A percentile compares a stretch with the other conserved stretches of the same genome.
Evolutionary conservation across 2,113 vertebrate species (phyloP).

Genomic region (Scomber scombrus): DNA sequence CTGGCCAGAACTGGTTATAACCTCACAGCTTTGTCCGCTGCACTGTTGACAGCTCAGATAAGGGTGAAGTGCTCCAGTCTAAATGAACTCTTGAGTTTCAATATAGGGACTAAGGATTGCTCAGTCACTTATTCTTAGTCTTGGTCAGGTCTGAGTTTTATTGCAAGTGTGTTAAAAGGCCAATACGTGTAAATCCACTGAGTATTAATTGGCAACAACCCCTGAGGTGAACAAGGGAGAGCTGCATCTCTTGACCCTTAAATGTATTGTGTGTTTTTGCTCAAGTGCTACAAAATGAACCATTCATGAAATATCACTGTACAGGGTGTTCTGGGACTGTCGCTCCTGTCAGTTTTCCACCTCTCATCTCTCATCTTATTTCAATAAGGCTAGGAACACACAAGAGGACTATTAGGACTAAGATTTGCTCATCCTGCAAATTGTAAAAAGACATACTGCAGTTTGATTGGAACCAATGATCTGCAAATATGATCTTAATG

Average conservation of each 20-base stretch:
- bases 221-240: slow-evolving; percentile 47
- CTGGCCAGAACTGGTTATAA: background rate
- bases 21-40: slow-evolving; percentile 22
- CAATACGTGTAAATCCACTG: slow-evolving; percentile 66
- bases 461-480: slow-evolving; percentile 53
- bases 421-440: slow-evolving; percentile 46
- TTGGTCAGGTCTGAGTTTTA: slow-evolving; percentile 38
- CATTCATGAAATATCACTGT: slow-evolving; percentile 57
- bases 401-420: slow-evolving; percentile 23
- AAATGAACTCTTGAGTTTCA: slow-evolving; percentile 34
- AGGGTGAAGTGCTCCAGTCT: slow-evolving; percentile 18
- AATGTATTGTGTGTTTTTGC: slow-evolving; percentile 49
- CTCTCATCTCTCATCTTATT: slow-evolving; percentile 22
- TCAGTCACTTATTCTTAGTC: background rate
- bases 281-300: slow-evolving; percentile 68
- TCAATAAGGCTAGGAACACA: slow-evolving; percentile 10
- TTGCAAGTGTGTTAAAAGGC: slow-evolving; percentile 45
- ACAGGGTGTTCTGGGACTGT: slow-evolving; percentile 1
- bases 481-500: slow-evolving; percentile 58
- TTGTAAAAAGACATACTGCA: slow-evolving; percentile 27
- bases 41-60: slow-evolving; percentile 29
- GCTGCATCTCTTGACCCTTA: slow-evolving; percentile 57
- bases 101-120: background rate
- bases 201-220: slow-evolving; percentile 63
- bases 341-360: slow-evolving; percentile 13